Evolutionary conservation across 2,113 vertebrate genomes (phyloP), one percentile per base, ranked within the genome.

Genomic region (Apodemus sylvaticus): DNA sequence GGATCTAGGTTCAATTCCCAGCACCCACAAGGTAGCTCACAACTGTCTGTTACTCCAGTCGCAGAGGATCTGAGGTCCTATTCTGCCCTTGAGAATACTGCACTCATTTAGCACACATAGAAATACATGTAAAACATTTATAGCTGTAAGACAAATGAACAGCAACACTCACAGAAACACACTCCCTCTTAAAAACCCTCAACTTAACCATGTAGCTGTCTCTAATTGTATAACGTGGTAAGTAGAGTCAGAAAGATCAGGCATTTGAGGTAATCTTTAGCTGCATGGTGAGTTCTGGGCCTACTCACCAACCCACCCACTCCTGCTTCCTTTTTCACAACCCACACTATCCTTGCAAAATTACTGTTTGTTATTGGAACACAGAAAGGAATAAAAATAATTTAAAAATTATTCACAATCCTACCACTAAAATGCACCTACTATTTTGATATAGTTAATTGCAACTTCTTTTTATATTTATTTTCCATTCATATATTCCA

Each of bases 381-480:
- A 85, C 39, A 64, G n/a, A 64, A 62, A 45, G 13, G 36, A 45
- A 62, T 45, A 71, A 87, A 39, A 76, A 53, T 66, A 64, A 79
- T 68, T 55, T 51, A 13, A 17, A 45, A 71, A 60, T 45, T 79
- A 71, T 24, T 36, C 22, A 19, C 76, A 62, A 76, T 19, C 22
- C 22, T 88, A n/a, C 48, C 34, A 82, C 9, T 20, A 34, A 89
- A 91, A 86, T 42, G 55, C 42, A 71, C 62, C 39, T 4, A 71
- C 29, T 71, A 26, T 81, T 93, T 96, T 96, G 22, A 22, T 68
- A 55, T 60, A 45, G 62, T 94, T 93, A 34, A 34, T 70, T 81
- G 48, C 34, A 87, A 58, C 79, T 79, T 89, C 51, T 81, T 68
- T 51, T 51, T 36, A 48, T 42, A 4, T 22, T 51, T 90, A 13